These are phyloP conservation scores for Clinocottus analis DNA, from an alignment of 2,113 vertebrate species.

Conservation along the genomic window DNA sequence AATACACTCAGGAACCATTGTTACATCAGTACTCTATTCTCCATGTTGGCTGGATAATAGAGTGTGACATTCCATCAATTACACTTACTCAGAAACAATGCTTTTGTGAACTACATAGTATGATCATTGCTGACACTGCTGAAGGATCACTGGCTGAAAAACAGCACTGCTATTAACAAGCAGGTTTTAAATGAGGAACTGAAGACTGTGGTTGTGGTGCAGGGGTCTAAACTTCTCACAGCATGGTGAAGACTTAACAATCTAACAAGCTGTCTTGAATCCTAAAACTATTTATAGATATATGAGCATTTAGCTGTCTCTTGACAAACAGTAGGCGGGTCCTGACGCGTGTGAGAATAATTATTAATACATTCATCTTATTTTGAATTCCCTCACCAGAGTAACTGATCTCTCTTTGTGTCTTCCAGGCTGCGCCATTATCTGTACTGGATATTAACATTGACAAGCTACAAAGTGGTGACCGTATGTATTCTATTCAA, in stretches of 20 bases:
- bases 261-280: too few species aligned
- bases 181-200: too few species aligned
- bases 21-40: neutral
- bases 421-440: slow-evolving; percentile 33
- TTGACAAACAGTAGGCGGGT: neutral
- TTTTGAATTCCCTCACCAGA: neutral
- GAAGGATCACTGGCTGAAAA: too few species aligned
- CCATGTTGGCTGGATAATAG: neutral
- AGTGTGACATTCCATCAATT: neutral
- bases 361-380: neutral
- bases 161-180: too few species aligned
- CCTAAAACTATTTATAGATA: too few species aligned
- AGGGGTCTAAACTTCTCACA: too few species aligned
- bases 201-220: too few species aligned
- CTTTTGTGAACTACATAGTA: too few species aligned
- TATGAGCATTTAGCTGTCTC: neutral
- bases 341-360: neutral
- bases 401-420: neutral
- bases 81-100: neutral
- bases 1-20: too few species aligned
- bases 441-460: slow-evolving; percentile 5
- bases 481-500: neutral
- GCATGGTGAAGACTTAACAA: too few species aligned
- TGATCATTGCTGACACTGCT: too few species aligned
- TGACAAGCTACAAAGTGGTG: neutral